Evolutionary conservation across 2,797 vertebrate species (phyloP).

Genomic region (Molothrus aeneus): DNA sequence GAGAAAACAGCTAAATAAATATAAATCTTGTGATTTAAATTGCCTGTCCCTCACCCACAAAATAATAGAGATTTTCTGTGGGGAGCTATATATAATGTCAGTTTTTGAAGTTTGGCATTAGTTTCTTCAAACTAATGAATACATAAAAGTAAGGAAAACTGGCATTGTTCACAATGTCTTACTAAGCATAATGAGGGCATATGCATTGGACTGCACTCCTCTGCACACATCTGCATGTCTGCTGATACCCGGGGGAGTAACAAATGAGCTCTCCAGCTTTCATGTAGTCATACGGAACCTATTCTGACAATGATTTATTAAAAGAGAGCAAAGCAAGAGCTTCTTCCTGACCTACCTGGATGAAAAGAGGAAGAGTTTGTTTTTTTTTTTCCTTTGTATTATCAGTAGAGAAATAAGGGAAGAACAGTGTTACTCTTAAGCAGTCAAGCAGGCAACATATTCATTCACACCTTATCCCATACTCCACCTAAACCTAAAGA

Average conservation of each 20-base stretch:
- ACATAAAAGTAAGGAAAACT: neutral
- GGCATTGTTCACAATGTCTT: neutral
- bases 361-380: neutral
- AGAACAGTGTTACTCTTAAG: neutral
- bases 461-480: neutral
- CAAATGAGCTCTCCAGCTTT: slow-evolving; percentile 51
- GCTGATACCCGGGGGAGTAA: neutral
- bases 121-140: neutral
- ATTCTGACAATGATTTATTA: slow-evolving; percentile 60
- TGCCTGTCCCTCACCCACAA: neutral
- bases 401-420: neutral
- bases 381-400: neutral
- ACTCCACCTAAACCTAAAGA: neutral
- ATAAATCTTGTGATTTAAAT: neutral
- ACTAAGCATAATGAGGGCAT: neutral
- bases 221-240: slow-evolving; percentile 51
- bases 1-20: neutral
- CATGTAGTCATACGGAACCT: slow-evolving; percentile 55
- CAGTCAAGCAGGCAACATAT: neutral
- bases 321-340: slow-evolving; percentile 1
- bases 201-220: neutral
- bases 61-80: neutral
- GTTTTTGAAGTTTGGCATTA: neutral
- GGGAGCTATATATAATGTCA: neutral
- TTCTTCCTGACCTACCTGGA: slow-evolving; percentile 51